Base-by-base conservation (phyloP, 1,140 invertebrate genomes). In the Pristionchus pacificus region DNA sequence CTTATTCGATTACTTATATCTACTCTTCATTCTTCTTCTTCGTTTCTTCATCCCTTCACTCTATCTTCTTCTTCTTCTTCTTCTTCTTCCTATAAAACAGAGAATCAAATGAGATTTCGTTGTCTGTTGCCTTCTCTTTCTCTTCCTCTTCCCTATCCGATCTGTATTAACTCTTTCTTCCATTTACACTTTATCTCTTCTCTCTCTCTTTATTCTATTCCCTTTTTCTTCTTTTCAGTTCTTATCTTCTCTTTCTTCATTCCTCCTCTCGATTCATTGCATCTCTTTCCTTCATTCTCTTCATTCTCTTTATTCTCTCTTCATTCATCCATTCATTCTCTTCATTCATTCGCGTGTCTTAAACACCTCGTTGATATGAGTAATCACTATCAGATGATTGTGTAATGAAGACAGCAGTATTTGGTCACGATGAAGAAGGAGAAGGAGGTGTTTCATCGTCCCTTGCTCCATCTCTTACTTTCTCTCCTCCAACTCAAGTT, bases 341-440 rank as follows among this genome's bases (percentile, higher is more conserved):
- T 49, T 49, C 38, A 19, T 19, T 49, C 38, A 10, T 49, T 10
- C 19, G 6, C 38, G 19, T 49, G 38, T 49, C 38, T 49, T 19
- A 49, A 6, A 49, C 28, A 13, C 31, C 28, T 0, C 1, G 15
- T 24, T 60, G 33, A 60, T 59, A 33, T 60, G 57, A 68, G 31
- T 57, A 24, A 67, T 10, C 24, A 13, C 2, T 57, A 2, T 27
- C n/a, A 19, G 14, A 3, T 27, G 19, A 31, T 49, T 28, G 29
- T 10, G 33, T 60, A 58, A 80, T 80, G 79, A 80, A 80, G 69
- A 80, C 79, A 29, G 79, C 79, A 10, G 79, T 80, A 55, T 80
- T 80, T 63, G 79, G 79, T 30, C 68, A 71, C 58, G 78, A 80
- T 62, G 77, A 76, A 61, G 72, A 25, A 73, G 6, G 6, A 10